phyloP scores from a whole-genome alignment of 1,140 invertebrate genomes.

The Eueides isabella region DNA sequence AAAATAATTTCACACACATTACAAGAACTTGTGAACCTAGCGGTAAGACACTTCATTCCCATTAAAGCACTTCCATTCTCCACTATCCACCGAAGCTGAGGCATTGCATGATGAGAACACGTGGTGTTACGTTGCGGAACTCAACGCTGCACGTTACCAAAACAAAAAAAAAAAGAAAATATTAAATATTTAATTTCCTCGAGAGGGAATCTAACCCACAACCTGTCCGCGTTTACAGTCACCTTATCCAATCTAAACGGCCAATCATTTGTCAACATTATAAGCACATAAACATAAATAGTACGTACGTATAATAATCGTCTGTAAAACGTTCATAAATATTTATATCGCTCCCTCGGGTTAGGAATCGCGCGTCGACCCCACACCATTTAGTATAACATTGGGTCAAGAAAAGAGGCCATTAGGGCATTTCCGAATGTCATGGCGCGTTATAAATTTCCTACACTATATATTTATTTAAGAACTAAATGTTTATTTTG shows the following conservation, averaged over 20 bases:
- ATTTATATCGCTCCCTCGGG: slow-evolving; percentile 5
- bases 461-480: slow-evolving; percentile 1
- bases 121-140: no score
- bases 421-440: slow-evolving; percentile 8
- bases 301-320: neutral
- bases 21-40: no score
- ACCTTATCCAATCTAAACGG: neutral
- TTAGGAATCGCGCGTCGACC: slow-evolving; percentile 1
- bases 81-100: no score
- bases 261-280: neutral
- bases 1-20: no score
- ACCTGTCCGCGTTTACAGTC: no score
- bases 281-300: neutral
- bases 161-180: no score
- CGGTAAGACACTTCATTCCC: no score
- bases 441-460: neutral
- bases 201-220: no score
- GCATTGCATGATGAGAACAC: no score
- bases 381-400: neutral
- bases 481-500: neutral
- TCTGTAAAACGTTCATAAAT: neutral
- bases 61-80: no score
- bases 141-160: no score
- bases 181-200: no score
- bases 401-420: slow-evolving; percentile 9